Conservation (phyloP, 2,888 invertebrate genomes). For the Stenotaenia linearis region DNA sequence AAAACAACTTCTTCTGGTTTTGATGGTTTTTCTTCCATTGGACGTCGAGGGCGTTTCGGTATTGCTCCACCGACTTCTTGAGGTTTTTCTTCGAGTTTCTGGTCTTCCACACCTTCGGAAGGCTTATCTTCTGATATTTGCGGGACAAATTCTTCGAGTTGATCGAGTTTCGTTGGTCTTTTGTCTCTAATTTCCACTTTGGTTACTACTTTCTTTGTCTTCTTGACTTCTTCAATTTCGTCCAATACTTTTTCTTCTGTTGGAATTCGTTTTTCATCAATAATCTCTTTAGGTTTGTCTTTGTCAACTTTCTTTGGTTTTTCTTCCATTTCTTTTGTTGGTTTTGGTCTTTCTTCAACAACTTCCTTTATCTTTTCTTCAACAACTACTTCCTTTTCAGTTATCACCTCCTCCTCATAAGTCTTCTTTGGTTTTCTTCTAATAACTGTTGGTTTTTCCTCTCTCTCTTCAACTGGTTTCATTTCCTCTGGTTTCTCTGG, state of each 20-base stretch:
- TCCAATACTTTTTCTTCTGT: not conserved
- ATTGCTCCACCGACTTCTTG: not conserved
- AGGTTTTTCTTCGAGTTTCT: not conserved
- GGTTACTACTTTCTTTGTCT: too few species aligned
- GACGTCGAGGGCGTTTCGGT: too few species aligned
- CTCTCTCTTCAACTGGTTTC: too few species aligned
- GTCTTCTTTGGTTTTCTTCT: too few species aligned
- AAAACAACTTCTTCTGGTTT: not conserved
- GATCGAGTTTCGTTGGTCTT: not conserved
- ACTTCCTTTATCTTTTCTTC: constrained; percentile 21
- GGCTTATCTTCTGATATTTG: not conserved
- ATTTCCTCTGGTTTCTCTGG: not conserved
- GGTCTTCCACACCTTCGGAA: not conserved
- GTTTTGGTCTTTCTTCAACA: too few species aligned
- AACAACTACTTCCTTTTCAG: too few species aligned
- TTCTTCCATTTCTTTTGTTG: too few species aligned
- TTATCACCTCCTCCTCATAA: too few species aligned
- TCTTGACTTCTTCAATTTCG: not conserved
- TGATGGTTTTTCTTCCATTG: not conserved
- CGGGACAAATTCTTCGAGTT: too few species aligned
- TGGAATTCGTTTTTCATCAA: not conserved
- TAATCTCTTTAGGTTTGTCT: not conserved
- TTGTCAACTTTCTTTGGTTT: not conserved
- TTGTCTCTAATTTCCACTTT: not conserved
- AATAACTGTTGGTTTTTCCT: too few species aligned